A percentile compares a stretch with the other conserved stretches of the same genome.
These are phyloP conservation scores for Aleiodes alternator DNA, from an alignment of 2,888 invertebrate species.

Conservation along the genomic window DNA sequence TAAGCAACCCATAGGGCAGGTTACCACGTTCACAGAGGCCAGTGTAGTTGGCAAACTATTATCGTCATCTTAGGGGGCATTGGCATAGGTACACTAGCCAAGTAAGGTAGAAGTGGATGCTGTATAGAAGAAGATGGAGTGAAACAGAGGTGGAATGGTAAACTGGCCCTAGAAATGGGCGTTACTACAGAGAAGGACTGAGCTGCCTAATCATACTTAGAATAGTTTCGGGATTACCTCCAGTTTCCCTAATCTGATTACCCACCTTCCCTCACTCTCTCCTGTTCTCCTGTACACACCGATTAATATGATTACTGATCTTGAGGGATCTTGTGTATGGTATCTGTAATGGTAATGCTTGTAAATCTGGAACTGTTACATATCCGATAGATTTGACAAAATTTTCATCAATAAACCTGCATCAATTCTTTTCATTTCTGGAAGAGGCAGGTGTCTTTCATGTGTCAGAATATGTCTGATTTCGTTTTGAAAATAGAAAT, in stretches of 20 bases:
- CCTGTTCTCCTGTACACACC: constrained; percentile 64
- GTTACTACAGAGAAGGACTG: constrained; percentile 65
- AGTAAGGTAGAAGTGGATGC: constrained; percentile 67
- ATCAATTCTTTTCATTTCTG: too few species aligned
- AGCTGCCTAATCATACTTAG: constrained; percentile 75
- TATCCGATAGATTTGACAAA: background rate
- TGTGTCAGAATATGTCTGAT: too few species aligned
- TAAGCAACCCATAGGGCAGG: constrained; percentile 74
- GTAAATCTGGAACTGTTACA: constrained; percentile 64
- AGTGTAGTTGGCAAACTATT: constrained; percentile 75
- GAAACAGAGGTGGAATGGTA: constrained; percentile 55
- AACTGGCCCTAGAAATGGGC: constrained; percentile 59
- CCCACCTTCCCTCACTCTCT: constrained; percentile 55
- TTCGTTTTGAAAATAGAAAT: too few species aligned
- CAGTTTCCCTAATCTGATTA: constrained; percentile 75
- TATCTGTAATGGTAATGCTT: constrained; percentile 66
- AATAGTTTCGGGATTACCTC: constrained; percentile 75
- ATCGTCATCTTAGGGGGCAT: constrained; percentile 72
- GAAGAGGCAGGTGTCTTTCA: too few species aligned
- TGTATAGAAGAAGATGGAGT: constrained; percentile 52
- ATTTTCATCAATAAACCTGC: background rate
- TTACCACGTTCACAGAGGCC: constrained; percentile 68
- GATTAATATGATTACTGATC: constrained; percentile 76
- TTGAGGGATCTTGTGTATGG: constrained; percentile 72
- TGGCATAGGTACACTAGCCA: too few species aligned